phyloP scores from a whole-genome alignment of 2,113 vertebrate genomes.

The Dicaeum eximium region DNA sequence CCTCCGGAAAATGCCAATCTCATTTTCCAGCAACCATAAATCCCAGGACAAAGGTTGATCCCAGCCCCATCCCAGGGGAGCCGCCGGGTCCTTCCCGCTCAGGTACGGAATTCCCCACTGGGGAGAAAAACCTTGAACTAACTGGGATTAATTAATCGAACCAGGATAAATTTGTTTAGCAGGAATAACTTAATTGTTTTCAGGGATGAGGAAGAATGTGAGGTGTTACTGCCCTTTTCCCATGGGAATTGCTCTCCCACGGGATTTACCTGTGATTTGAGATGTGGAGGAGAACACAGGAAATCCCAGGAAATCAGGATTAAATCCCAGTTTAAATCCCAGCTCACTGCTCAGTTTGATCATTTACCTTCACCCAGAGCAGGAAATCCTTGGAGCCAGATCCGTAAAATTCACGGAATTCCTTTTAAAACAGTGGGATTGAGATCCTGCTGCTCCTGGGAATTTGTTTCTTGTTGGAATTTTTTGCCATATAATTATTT shows the following conservation, averaged over 20 bases:
- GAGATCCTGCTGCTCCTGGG: too few relatives aligned
- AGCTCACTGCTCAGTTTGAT: neutral
- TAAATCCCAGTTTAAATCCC: neutral
- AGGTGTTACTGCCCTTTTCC: fast-evolving
- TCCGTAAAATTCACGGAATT: neutral
- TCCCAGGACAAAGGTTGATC: neutral
- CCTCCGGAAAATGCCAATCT: neutral
- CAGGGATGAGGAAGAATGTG: fast-evolving
- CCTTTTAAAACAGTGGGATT: neutral
- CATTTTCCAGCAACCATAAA: neutral
- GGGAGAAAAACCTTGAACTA: neutral
- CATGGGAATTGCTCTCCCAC: fast-evolving
- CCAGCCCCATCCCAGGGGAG: neutral
- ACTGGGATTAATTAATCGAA: neutral
- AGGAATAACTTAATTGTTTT: too few relatives aligned
- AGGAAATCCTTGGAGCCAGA: neutral
- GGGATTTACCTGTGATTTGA: neutral
- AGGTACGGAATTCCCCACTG: neutral
- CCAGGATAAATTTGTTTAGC: neutral
- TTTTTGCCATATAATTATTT: neutral
- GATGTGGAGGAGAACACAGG: neutral
- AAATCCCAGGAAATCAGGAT: neutral
- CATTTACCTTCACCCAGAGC: neutral
- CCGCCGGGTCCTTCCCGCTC: neutral
- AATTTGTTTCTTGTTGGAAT: neutral